Evolutionary conservation across 2,113 vertebrate species (phyloP).

Genomic region (Coryphaenoides rupestris): DNA sequence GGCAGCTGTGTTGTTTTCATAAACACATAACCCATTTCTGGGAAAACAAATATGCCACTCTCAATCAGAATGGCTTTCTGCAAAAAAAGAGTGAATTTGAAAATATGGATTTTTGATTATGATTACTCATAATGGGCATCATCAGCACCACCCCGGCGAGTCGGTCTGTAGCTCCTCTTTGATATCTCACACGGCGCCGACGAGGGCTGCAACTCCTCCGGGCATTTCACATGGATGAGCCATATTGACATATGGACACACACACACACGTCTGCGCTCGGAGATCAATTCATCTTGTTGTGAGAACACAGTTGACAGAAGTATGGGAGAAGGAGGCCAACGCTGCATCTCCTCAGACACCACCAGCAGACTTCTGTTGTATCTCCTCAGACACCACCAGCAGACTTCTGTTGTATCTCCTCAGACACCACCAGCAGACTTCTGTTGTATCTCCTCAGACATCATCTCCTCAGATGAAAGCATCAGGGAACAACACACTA

Average conservation of each 20-base stretch:
- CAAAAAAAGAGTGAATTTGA: slow-evolving; percentile 61
- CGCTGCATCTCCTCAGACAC: slow-evolving; percentile 14
- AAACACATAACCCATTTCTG: slow-evolving; percentile 69
- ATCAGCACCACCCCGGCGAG: slow-evolving; percentile 38
- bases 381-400: slow-evolving; percentile 3
- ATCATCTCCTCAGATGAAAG: no score
- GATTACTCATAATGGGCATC: slow-evolving; percentile 68
- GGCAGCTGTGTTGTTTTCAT: slow-evolving; percentile 69
- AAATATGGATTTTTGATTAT: slow-evolving; percentile 74
- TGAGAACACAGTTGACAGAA: slow-evolving; percentile 24
- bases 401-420: slow-evolving; percentile 6
- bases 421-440: neutral
- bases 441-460: slow-evolving; percentile 8
- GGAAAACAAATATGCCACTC: slow-evolving; percentile 72
- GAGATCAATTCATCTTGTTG: slow-evolving; percentile 52
- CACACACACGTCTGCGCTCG: slow-evolving; percentile 41
- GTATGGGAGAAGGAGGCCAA: slow-evolving; percentile 25
- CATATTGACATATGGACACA: slow-evolving; percentile 62
- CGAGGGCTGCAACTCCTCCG: slow-evolving; percentile 47
- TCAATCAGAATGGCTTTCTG: slow-evolving; percentile 56
- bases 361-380: neutral
- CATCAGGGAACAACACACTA: neutral
- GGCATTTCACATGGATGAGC: slow-evolving; percentile 48
- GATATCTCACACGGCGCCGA: slow-evolving; percentile 50
- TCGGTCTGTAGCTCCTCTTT: slow-evolving; percentile 45